Base-by-base conservation (phyloP, 2,888 invertebrate species). In the Adelphocoris suturalis region DNA sequence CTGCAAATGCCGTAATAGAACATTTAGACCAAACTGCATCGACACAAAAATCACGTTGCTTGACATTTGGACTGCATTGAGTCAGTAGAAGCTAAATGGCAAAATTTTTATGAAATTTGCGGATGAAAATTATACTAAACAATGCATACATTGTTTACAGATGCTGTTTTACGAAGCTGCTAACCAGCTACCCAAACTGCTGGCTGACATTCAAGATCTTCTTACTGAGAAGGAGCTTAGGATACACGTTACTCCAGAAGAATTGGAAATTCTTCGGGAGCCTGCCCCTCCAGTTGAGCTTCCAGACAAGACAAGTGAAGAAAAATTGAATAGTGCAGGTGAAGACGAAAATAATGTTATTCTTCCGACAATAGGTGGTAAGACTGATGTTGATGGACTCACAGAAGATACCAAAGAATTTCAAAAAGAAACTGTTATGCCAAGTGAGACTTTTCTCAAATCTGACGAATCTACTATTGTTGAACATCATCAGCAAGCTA, bases 151-250 rank as follows among this genome's bases (percentile, higher is more conserved):
- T 37, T 37, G 37, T 37, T 93, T 93, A 90, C 91, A 94, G 94
- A 93, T 94, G 5, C 93, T 96, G 76, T 96, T 96, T 92, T 94
- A 96, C 91, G 95, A 96, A 92, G 96, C 96, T 4, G 95, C 95
- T 0, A 95, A 95, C 91, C 94, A 95, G 92, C 94, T 96, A 61
- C 96, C 95, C 52, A 94, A 94, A 90, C 95, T 96, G 92, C 93
- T 96, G 91, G 94, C 95, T 0, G 96, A 96, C 94, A 95, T 97
- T 91, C 96, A 96, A 92, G 97, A 97, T 94, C 94, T 96, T 90
- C 94, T 97, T 92, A 95, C 96, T 87, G 97, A 97, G 93, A 96
- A 96, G 92, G 95, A 96, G 92, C 94, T 97, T 90, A 94, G 97
- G 87, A 94, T 96, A 92, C 97, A 96, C 93, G 95, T 97, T 78